Conservation (phyloP, 2,888 invertebrate genomes). For the Cerceris rybyensis region DNA sequence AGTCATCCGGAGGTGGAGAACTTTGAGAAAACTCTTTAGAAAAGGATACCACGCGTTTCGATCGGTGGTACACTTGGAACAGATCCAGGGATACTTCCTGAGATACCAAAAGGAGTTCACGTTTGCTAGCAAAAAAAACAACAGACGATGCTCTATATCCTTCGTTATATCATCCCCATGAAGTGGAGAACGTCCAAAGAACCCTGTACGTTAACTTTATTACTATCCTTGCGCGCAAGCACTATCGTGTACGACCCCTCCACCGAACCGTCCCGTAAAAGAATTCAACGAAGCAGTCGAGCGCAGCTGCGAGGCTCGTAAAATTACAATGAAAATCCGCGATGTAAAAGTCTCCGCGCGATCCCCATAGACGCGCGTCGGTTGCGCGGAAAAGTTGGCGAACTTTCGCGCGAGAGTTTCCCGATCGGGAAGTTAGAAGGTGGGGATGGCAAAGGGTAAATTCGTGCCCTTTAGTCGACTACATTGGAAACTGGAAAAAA, state of each 20-base stretch:
- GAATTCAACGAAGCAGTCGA: neutral
- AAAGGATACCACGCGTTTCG: no score
- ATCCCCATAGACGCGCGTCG: conserved; percentile 2
- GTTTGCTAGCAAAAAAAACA: no score
- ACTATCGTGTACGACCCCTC: neutral
- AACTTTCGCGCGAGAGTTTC: conserved; percentile 4
- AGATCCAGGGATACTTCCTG: no score
- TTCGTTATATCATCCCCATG: no score
- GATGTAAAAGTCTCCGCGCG: conserved; percentile 22
- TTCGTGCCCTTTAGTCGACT: neutral
- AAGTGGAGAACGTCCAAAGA: no score
- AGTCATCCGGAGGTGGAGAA: no score
- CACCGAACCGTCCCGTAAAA: conserved; percentile 18
- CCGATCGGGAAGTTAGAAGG: neutral
- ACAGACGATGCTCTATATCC: no score
- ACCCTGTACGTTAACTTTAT: no score
- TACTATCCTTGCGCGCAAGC: no score
- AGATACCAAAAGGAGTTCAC: no score
- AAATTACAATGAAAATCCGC: conserved; percentile 20
- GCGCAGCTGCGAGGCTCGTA: conserved; percentile 24
- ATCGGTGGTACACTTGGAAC: no score
- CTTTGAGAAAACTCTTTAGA: no score
- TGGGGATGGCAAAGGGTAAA: neutral
- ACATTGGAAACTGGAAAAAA: neutral
- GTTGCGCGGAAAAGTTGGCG: conserved; percentile 23